Base-by-base conservation (phyloP, 2,888 invertebrate genomes). In the Melinaea marsaeus region DNA sequence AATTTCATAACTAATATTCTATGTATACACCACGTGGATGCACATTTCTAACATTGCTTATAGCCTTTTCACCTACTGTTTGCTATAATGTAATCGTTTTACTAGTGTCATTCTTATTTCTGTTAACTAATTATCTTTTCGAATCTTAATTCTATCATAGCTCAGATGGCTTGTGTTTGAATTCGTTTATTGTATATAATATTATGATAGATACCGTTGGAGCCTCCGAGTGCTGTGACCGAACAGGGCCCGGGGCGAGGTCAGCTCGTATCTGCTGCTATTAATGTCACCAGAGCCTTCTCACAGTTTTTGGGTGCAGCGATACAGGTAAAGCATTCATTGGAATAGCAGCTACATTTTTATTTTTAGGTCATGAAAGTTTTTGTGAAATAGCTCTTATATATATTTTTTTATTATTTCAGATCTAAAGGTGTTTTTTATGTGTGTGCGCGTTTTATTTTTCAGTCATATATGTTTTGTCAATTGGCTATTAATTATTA, bases 231-330 rank as follows among this genome's bases (percentile, higher is more conserved):
- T 69, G 81, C 81, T 42, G 87, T 86, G 65, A 75, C 85, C 55
- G 82, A 84, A 58, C 85, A 86, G 72, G 69, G 77, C 2, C 86
- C 90, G 1, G 89, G 88, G 2, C 74, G 90, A 59, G 89, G 89
- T 47, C 89, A 90, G 80, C 91, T 95, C 64, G 92, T 95, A 58
- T 94, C 93, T 62, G 94, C 95, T 22, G 95, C 95, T 64, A 93
- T 95, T 71, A 95, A 95, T 74, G 95, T 95, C 67, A 95, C 95
- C 37, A 92, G 94, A 81, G 94, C 95, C 2, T 95, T 95, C 80
- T 94, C 95, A 66, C 93, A 94, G 82, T 95, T 95, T 84, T 91
- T 95, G 75, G 95, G 95, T 73, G 93, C 94, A 75, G 95, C 95
- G 62, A 92, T 95, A 76, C 94, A 95, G 93, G 95, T 95, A 77